Base-by-base conservation (phyloP, 2,113 vertebrate genomes). In the Lepus timidus region DNA sequence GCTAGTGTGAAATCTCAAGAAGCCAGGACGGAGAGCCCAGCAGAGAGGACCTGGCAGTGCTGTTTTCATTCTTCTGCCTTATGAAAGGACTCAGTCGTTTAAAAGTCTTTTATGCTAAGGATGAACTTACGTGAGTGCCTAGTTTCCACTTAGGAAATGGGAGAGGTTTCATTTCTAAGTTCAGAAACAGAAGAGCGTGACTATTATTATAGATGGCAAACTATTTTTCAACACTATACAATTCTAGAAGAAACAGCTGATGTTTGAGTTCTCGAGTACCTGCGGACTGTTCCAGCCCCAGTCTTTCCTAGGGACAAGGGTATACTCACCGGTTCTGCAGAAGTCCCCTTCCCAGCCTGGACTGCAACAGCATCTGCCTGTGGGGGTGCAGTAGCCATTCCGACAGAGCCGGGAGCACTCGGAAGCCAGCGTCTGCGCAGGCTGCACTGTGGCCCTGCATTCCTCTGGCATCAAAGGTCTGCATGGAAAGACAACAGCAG, bases 291-390 rank as follows among this genome's bases (percentile, higher is more conserved):
- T 44, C 36, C 83, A 55, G 75, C 94, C 92, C 83, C 55, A 33
- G 10, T n/a, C 67, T 33, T 90, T 95, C 29, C 87, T 62, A 0
- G 29, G 6, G 61, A 86, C 39, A 65, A 29, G 93, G 86, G 94
- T 96, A 95, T 96, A 98, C 99, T 98, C 90, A 99, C 99, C 99
- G 64, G 98, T 98, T 99, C 99, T 98, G 98, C 99, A 99, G 98
- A 99, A 99, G 81, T 99, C 99, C 67, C 99, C 99, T 97, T 99
- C 99, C 99, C 99, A 99, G 97, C 99, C 99, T 13, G 98, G 98
- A 95, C 98, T 99, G 98, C 99, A 99, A 98, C 99, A 99, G 97
- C 99, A 99, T 95, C 98, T 98, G 94, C 99, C 99, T 0, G 98
- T 99, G 6, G 99, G 99, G 81, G 99, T 99, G 96, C 99, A 99